Base-by-base conservation (phyloP, 2,797 vertebrate species). In the Leptatherina wallacei region DNA sequence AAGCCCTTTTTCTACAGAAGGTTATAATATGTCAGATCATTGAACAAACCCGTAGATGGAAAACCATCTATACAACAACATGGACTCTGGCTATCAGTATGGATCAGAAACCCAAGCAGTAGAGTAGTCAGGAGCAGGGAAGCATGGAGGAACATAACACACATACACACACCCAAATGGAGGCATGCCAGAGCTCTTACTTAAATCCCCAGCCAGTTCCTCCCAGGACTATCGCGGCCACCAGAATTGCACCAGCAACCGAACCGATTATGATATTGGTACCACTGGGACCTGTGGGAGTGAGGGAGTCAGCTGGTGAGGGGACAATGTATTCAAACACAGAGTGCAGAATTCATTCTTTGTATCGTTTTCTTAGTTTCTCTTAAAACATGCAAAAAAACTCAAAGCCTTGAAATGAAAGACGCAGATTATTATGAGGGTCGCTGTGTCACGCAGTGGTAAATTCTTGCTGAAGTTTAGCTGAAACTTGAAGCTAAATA, bases 131-230 rank as follows among this genome's bases (percentile, higher is more conserved):
- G 76, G 79, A 74, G 73, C n/a, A 77, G 76, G 60, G 85, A 82
- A 69, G 66, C 77, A 27, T 47, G 78, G 66, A 84, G 73, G 47
- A 20, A 77, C 80, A 80, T 52, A 52, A 76, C 83, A 87, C 72
- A 83, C 64, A 82, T 65, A 86, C 2, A 81, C 74, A 77, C 85
- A 89, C 71, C 82, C 65, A 84, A 76, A 88, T 1, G 36, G 78
- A 87, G 65, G 75, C 80, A 88, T 85, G 86, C 78, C 77, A 84
- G 62, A 86, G 85, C 65, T 91, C 97, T 98, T 98, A 99, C 98
- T 99, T 99, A 94, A 99, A 98, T 93, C 98, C 98, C 98, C 98
- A 99, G 92, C 98, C 98, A 40, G 97, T 99, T 83, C 98, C 97
- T 35, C 97, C 97, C 67, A 99, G 95, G 91, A 99, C 96, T 90